phyloP scores from a whole-genome alignment of 2,797 vertebrate genomes.

The Dipus sagitta region DNA sequence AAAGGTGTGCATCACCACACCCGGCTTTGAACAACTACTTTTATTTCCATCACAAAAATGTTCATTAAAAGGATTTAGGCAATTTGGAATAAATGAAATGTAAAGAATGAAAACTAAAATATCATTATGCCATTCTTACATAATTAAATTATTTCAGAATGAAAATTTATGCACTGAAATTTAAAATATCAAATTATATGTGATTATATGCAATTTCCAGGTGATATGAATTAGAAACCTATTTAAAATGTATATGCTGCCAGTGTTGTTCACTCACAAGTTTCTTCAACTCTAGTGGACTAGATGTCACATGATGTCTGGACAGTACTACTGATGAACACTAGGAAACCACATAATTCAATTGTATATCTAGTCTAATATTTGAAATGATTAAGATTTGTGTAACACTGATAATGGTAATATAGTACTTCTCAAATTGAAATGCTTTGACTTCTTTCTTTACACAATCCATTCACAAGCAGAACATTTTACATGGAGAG shows the following conservation, averaged over 20 bases:
- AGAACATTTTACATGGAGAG: neutral
- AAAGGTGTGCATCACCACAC: too few species aligned
- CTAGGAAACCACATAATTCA: neutral
- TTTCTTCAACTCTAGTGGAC: neutral
- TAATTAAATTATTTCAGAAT: constrained; percentile 64
- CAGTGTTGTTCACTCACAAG: neutral
- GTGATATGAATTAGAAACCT: neutral
- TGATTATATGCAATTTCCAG: constrained; percentile 43
- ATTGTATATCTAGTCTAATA: neutral
- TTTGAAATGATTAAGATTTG: constrained; percentile 13
- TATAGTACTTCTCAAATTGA: neutral
- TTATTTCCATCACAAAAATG: constrained; percentile 32
- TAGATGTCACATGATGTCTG: constrained; percentile 3
- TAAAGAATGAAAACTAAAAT: neutral
- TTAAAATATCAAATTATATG: constrained; percentile 47
- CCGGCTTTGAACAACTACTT: neutral
- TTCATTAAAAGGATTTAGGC: constrained; percentile 13
- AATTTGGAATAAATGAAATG: constrained; percentile 5
- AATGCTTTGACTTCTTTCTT: constrained; percentile 28
- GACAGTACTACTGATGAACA: neutral
- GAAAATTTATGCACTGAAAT: constrained; percentile 27
- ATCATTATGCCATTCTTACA: constrained; percentile 36
- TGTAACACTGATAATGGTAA: neutral
- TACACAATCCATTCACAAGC: neutral
- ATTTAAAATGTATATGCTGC: constrained; percentile 15